Percentiles rank a stretch among this genome's conserved stretches.
Conservation (phyloP, 2,888 invertebrate genomes). For the Tortrix viridana region DNA sequence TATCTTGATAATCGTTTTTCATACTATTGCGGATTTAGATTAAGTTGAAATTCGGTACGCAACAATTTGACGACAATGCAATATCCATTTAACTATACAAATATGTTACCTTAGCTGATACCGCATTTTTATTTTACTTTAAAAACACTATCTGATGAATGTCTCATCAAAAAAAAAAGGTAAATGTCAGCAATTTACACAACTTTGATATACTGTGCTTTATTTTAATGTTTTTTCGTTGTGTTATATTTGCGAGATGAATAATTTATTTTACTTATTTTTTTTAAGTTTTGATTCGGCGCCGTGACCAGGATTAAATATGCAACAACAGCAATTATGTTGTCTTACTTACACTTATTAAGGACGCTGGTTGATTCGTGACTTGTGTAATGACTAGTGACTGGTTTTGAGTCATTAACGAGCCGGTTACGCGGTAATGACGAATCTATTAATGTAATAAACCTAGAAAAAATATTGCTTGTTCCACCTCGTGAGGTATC, state of each 20-base stretch:
- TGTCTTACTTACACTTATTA: constrained; percentile 20
- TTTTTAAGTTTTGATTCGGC: background rate
- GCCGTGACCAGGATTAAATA: constrained; percentile 9
- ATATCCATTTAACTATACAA: too few relatives aligned
- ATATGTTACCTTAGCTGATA: too few relatives aligned
- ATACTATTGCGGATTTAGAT: too few relatives aligned
- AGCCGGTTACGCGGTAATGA: constrained; percentile 19
- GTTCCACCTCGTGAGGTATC: background rate
- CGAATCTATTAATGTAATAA: constrained; percentile 14
- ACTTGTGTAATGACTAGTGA: constrained; percentile 21
- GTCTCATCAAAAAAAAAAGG: too few relatives aligned
- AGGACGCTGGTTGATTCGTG: constrained; percentile 25
- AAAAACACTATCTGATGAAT: too few relatives aligned
- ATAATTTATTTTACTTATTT: background rate
- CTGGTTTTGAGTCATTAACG: constrained; percentile 9
- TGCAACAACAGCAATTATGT: background rate
- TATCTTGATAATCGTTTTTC: too few relatives aligned
- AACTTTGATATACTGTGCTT: too few relatives aligned
- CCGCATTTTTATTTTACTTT: too few relatives aligned
- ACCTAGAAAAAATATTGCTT: constrained; percentile 14
- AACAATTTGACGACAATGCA: too few relatives aligned
- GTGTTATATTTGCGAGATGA: background rate
- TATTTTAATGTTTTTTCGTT: too few relatives aligned
- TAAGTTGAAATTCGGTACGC: too few relatives aligned
- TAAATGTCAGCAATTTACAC: too few relatives aligned